These are phyloP conservation scores for Apis laboriosa DNA, from an alignment of 1,140 invertebrate species.

Conservation along the genomic window DNA sequence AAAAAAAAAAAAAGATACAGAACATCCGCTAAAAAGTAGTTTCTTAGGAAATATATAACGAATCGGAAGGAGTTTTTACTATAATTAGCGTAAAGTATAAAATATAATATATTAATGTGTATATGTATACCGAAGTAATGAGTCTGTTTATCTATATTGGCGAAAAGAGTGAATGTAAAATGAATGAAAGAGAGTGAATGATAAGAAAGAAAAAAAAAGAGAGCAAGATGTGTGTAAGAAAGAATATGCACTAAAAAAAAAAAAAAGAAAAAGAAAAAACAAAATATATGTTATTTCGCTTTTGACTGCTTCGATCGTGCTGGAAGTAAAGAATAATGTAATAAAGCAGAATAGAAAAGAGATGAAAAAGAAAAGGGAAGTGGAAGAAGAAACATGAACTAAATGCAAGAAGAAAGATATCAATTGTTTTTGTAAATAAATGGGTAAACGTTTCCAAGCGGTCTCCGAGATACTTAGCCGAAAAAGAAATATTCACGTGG, in stretches of 20 bases:
- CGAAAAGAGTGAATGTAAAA: constrained; percentile 3
- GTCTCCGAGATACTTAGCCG: constrained; percentile 53
- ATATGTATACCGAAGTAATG: constrained; percentile 43
- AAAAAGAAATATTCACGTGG: constrained; percentile 46
- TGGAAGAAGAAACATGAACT: neutral
- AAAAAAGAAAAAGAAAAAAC: constrained; percentile 8
- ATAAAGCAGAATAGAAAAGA: neutral
- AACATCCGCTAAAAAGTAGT: constrained; percentile 61
- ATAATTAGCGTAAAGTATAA: constrained; percentile 54
- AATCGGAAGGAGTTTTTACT: constrained; percentile 62
- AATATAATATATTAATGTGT: constrained; percentile 52
- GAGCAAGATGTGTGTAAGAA: neutral
- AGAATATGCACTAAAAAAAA: neutral
- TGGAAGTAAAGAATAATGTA: neutral
- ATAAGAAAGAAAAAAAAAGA: neutral
- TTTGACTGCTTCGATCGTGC: constrained; percentile 42
- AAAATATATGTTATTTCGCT: constrained; percentile 23
- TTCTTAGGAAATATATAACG: constrained; percentile 63
- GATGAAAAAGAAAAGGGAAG: neutral
- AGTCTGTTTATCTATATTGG: constrained; percentile 44
- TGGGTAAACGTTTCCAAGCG: constrained; percentile 66
- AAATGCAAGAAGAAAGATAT: constrained; percentile 1
- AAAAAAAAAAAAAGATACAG: neutral
- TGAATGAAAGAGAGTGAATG: neutral
- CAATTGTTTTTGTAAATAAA: constrained; percentile 76